These are phyloP conservation scores for Heliconius ethilla DNA, from an alignment of 2,888 invertebrate species.

Conservation along the genomic window DNA sequence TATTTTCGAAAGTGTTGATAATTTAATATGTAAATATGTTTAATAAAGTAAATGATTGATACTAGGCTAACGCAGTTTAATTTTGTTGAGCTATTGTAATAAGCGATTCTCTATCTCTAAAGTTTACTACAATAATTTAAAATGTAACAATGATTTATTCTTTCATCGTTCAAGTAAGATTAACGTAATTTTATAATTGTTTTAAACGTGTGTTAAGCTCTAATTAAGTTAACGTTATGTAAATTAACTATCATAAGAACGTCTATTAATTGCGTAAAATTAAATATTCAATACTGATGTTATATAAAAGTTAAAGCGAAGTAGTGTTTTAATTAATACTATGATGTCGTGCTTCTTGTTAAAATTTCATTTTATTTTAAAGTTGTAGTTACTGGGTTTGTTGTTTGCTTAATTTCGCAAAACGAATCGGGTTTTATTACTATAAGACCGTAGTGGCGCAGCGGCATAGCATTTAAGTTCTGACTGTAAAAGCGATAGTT, in stretches of 20 bases:
- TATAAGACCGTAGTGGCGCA: background rate
- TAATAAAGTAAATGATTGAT: constrained; percentile 20
- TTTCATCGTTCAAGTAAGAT: background rate
- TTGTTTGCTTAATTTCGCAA: background rate
- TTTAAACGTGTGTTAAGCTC: background rate
- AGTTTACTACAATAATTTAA: background rate
- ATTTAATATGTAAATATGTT: constrained; percentile 26
- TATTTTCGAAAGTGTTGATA: constrained; percentile 41
- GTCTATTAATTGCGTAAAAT: constrained; percentile 8
- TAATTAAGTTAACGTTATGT: constrained; percentile 11
- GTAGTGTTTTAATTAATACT: constrained; percentile 1
- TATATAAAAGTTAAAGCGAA: constrained; percentile 14
- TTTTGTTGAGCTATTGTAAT: background rate
- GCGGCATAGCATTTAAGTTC: too few relatives aligned
- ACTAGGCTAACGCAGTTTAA: background rate
- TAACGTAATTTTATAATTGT: background rate
- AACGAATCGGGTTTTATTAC: background rate
- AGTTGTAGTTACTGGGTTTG: background rate
- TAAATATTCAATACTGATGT: constrained; percentile 4
- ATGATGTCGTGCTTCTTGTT: constrained; percentile 9
- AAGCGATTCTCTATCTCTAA: background rate
- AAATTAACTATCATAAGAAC: constrained; percentile 12
- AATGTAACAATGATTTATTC: background rate
- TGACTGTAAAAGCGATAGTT: too few relatives aligned
- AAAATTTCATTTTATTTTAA: background rate